Conservation (phyloP, 2,888 invertebrate genomes). For the Aspidiotus rigidus region DNA sequence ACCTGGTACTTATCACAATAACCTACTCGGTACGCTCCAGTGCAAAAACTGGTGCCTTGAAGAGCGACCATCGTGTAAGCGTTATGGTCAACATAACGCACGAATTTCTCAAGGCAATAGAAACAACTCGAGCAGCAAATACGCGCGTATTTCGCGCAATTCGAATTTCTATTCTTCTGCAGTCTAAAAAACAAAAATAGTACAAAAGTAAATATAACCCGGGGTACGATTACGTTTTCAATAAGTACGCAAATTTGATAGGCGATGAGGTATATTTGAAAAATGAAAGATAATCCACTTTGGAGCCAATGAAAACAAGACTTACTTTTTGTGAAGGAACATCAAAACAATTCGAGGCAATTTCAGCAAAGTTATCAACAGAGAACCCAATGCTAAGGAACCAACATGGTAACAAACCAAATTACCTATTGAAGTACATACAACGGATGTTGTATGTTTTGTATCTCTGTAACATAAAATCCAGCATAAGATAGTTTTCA, state of each 20-base stretch:
- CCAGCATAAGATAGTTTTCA: not conserved
- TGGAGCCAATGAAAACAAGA: not conserved
- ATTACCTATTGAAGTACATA: slow-evolving; percentile 62
- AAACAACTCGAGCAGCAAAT: slow-evolving; percentile 65
- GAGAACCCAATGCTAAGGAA: slow-evolving; percentile 87
- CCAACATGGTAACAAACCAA: slow-evolving; percentile 83
- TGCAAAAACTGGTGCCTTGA: slow-evolving; percentile 81
- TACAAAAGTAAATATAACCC: too few species aligned
- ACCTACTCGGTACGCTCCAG: slow-evolving; percentile 75
- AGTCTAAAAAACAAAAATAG: too few species aligned
- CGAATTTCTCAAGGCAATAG: slow-evolving; percentile 81
- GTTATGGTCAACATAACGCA: slow-evolving; percentile 85
- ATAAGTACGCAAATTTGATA: too few species aligned
- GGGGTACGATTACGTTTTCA: too few species aligned
- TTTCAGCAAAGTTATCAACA: slow-evolving; percentile 86
- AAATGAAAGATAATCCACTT: not conserved
- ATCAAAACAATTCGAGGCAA: slow-evolving; percentile 79
- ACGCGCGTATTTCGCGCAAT: slow-evolving; percentile 51
- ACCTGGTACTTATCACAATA: not conserved
- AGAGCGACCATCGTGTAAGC: slow-evolving; percentile 91
- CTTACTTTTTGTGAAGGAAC: slow-evolving; percentile 77
- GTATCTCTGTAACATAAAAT: slow-evolving; percentile 35
- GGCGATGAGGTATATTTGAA: too few species aligned
- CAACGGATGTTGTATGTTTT: slow-evolving; percentile 51
- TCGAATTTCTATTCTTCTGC: slow-evolving; percentile 12